These are phyloP conservation scores for Musca domestica DNA, from an alignment of 1,140 invertebrate species.

Conservation along the genomic window DNA sequence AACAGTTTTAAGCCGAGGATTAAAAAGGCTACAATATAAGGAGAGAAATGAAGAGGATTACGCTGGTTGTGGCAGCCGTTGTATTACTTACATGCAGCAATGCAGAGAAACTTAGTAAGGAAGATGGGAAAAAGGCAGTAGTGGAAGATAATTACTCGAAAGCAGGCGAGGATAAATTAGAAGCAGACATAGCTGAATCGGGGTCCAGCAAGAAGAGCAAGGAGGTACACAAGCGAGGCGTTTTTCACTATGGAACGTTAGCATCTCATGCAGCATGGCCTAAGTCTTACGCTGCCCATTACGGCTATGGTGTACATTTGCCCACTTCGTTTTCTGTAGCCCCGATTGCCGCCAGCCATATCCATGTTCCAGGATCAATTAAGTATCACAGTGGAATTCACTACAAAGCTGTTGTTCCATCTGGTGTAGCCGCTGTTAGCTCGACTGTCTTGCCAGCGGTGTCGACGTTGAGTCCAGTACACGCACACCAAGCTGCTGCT, in stretches of 20 bases:
- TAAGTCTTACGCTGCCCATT: slow-evolving; percentile 42
- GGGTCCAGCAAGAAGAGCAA: slow-evolving; percentile 30
- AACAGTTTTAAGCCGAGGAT: slow-evolving; percentile 17
- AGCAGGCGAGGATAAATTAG: not conserved
- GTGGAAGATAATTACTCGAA: not conserved
- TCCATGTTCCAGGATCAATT: slow-evolving; percentile 25
- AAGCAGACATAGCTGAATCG: not conserved
- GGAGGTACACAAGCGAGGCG: slow-evolving; percentile 41
- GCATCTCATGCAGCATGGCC: slow-evolving; percentile 32
- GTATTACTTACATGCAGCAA: not conserved
- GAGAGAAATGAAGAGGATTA: slow-evolving; percentile 6
- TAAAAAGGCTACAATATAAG: not conserved
- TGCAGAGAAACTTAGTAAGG: not conserved
- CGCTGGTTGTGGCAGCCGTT: not conserved
- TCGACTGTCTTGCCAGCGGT: slow-evolving; percentile 12
- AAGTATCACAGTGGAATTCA: slow-evolving; percentile 36
- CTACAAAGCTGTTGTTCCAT: slow-evolving; percentile 24
- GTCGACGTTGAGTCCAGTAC: slow-evolving; percentile 18
- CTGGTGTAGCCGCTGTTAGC: not conserved
- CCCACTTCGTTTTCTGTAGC: slow-evolving; percentile 28
- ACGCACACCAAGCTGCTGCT: slow-evolving; percentile 4
- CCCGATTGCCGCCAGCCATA: slow-evolving; percentile 18
- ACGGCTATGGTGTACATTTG: slow-evolving; percentile 44
- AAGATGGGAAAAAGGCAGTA: not conserved
- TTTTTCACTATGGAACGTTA: slow-evolving; percentile 33